phyloP scores from a whole-genome alignment of 1,140 invertebrate species.

The Stegodyphus mimosarum region DNA sequence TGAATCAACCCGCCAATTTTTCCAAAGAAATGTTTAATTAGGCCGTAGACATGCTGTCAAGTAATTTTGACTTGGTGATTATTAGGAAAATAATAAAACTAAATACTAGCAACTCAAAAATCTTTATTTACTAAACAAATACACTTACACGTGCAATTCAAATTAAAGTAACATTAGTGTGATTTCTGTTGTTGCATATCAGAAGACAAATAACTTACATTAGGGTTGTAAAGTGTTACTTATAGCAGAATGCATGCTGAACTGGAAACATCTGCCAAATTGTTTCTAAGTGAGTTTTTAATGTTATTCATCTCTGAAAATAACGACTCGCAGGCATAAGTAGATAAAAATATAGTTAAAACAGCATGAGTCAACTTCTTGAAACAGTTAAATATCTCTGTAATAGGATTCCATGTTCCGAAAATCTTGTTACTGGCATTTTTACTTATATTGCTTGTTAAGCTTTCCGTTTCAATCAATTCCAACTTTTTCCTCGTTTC shows the following conservation, averaged over 20 bases:
- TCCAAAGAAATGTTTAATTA: background rate
- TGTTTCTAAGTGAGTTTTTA: background rate
- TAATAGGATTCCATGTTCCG: too few relatives aligned
- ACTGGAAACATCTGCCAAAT: background rate
- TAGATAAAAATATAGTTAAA: background rate
- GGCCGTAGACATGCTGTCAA: background rate
- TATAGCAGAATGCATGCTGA: background rate
- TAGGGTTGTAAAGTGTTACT: background rate
- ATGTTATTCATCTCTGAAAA: constrained; percentile 7
- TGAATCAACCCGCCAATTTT: background rate
- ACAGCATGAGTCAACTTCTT: background rate
- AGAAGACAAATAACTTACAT: constrained; percentile 45
- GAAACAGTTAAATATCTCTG: too few relatives aligned
- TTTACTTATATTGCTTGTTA: too few relatives aligned
- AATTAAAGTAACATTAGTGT: constrained; percentile 38
- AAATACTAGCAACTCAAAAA: background rate
- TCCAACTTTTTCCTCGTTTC: too few relatives aligned
- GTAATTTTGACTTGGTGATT: constrained; percentile 1
- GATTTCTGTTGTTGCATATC: constrained; percentile 59
- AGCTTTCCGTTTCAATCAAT: too few relatives aligned
- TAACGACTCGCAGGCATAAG: background rate
- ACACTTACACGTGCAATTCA: background rate
- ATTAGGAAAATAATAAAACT: constrained; percentile 9
- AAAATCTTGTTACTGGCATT: too few relatives aligned
- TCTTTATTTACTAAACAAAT: background rate